Base-by-base conservation (phyloP, 2,888 invertebrate species). In the Cryptus armator region DNA sequence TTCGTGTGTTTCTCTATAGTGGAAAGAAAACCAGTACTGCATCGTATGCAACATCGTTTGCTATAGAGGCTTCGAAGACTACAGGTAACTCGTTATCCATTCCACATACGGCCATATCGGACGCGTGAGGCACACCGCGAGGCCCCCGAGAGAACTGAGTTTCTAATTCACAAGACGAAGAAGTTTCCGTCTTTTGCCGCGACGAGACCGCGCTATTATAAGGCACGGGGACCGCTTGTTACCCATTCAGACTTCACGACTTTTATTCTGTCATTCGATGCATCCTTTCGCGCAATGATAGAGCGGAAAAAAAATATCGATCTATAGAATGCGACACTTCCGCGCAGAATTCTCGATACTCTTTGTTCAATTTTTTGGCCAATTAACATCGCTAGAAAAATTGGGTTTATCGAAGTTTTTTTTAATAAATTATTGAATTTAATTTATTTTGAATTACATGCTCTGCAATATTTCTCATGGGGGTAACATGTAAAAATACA, bases 21-120 rank as follows among this genome's bases (percentile, higher is more conserved):
- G 5, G 51, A 72, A 79, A 68, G 67, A 83, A 83, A 85, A 83
- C 62, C 85, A 53, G 81, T 66, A 68, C 68, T 37, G 66, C 19
- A 51, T 74, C 64, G 29, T 70, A 14, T 24, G 79, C 77, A 59
- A 68, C 71, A 67, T 32, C 64, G 59, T 32, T 53, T 37, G 64
- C 43, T 37, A 9, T 7, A 37, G 37, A 37, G 37, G 37, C 37
- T 37, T 74, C 64, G 68, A 29, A 56, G 59, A 62, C 72, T 66
- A 24, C 51, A 62, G 81, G 62, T 32, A 78, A 81, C 81, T 85
- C 71, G 81, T 85, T 85, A 85, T 75, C 78, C 85, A 82, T 85
- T 85, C 85, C 78, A 66, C 78, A 79, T 84, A 79, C 79, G 79
- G 84, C 76, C 46, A 78, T 81, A 84, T 84, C 81, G 84, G 64